These are phyloP conservation scores for Cremastinae sp. DNA, from an alignment of 2,888 invertebrate genomes.

Conservation along the genomic window DNA sequence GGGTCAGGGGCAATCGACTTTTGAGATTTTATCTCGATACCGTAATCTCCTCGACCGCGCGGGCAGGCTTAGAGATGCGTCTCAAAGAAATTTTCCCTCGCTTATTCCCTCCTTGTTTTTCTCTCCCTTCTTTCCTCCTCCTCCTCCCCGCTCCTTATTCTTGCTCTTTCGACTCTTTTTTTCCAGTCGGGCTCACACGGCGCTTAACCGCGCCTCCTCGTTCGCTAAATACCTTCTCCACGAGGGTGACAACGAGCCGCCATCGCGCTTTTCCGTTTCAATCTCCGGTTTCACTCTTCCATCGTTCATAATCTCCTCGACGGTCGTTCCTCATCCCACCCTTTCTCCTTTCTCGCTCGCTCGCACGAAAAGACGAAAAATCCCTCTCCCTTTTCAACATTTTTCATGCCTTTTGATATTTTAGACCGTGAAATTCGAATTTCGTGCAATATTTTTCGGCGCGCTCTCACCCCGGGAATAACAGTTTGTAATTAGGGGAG, in stretches of 20 bases:
- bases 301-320: too few species aligned
- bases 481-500: slow-evolving; percentile 16
- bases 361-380: too few species aligned
- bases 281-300: slow-evolving; percentile 14
- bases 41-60: slow-evolving; percentile 41
- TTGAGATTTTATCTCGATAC: slow-evolving; percentile 41
- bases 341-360: too few species aligned
- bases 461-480: slow-evolving; percentile 1
- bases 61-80: slow-evolving; percentile 8
- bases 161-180: too few species aligned
- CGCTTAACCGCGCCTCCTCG: slow-evolving; percentile 32
- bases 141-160: too few species aligned
- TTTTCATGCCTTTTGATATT: slow-evolving; percentile 7
- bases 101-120: not conserved
- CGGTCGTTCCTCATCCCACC: too few species aligned
- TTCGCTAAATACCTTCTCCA: slow-evolving; percentile 36
- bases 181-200: not conserved
- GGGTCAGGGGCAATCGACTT: slow-evolving; percentile 24
- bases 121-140: slow-evolving; percentile 8
- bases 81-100: slow-evolving; percentile 34
- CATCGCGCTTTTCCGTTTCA: slow-evolving; percentile 5
- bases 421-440: not conserved
- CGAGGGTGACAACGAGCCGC: not conserved
- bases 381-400: too few species aligned
- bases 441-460: not conserved